phyloP scores from a whole-genome alignment of 2,797 vertebrate species.

The Chelon auratus region DNA sequence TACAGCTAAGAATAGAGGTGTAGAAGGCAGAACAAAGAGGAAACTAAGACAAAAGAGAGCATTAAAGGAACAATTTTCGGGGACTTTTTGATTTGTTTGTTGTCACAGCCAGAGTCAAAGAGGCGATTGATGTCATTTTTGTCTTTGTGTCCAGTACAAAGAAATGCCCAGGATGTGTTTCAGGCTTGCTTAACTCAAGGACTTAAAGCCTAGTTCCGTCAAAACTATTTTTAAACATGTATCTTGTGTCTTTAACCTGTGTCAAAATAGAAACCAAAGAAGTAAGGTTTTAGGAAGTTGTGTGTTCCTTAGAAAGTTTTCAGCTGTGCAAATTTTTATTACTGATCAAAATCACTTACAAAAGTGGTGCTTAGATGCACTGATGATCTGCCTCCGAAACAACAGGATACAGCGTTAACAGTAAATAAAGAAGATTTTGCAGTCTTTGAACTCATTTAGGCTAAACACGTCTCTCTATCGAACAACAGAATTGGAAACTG shows the following conservation, averaged over 20 bases:
- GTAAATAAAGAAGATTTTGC: constrained; percentile 35
- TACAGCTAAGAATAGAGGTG: constrained; percentile 57
- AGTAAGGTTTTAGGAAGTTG: constrained; percentile 20
- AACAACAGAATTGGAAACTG: constrained; percentile 48
- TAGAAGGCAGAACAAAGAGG: constrained; percentile 46
- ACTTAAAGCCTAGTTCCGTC: constrained; percentile 41
- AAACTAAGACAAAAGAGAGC: background rate
- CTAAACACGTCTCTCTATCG: constrained; percentile 43
- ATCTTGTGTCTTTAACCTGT: constrained; percentile 43
- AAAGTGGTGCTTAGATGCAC: constrained; percentile 33
- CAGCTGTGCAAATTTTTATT: constrained; percentile 34
- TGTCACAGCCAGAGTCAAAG: constrained; percentile 3
- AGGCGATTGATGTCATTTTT: constrained; percentile 35
- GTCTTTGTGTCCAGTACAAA: constrained; percentile 33
- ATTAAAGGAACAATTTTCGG: constrained; percentile 20
- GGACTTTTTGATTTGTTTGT: constrained; percentile 22
- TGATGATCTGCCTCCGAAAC: constrained; percentile 25
- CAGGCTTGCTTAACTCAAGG: constrained; percentile 28
- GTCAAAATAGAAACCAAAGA: constrained; percentile 40
- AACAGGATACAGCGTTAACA: constrained; percentile 43
- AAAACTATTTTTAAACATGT: constrained; percentile 44
- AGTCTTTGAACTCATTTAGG: constrained; percentile 65
- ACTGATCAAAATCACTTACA: constrained; percentile 42
- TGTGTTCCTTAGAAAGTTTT: constrained; percentile 43
- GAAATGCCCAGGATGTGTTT: constrained; percentile 38